Evolutionary conservation across 2,113 vertebrate species (phyloP).

Genomic region (Percina caprodes): DNA sequence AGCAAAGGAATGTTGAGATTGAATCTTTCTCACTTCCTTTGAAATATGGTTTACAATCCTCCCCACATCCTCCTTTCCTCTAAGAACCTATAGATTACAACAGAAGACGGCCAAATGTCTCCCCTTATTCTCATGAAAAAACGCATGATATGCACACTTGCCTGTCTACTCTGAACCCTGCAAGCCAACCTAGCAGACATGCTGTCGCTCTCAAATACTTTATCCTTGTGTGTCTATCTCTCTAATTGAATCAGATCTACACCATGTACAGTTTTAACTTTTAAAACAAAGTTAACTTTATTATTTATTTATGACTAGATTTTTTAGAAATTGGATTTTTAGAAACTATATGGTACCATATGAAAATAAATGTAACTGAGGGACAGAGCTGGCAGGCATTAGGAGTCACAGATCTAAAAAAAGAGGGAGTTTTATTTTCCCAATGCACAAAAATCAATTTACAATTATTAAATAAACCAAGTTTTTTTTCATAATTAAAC

Average conservation of each 20-base stretch:
- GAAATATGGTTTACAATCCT: slow-evolving; percentile 73
- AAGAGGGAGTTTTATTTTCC: background rate
- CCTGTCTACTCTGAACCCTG: slow-evolving; percentile 4
- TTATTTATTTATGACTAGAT: background rate
- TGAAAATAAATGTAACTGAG: slow-evolving; percentile 15
- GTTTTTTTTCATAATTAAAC: background rate
- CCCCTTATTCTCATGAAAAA: slow-evolving; percentile 63
- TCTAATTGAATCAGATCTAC: slow-evolving; percentile 25
- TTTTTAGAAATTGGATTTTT: background rate
- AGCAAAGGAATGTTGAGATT: slow-evolving; percentile 55
- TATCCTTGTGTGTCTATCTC: background rate
- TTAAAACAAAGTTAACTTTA: background rate
- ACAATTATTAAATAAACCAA: background rate
- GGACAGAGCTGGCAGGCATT: background rate
- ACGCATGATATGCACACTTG: slow-evolving; percentile 20
- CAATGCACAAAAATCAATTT: background rate
- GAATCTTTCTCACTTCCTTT: slow-evolving; percentile 65
- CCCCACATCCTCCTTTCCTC: slow-evolving; percentile 42
- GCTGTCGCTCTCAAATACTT: slow-evolving; percentile 18
- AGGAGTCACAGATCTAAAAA: background rate
- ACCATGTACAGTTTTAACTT: background rate
- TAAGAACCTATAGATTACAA: slow-evolving; percentile 72
- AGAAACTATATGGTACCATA: background rate
- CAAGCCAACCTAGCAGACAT: slow-evolving; percentile 12
- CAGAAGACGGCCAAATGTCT: slow-evolving; percentile 43